Evolutionary conservation across 1,140 invertebrate genomes (phyloP), one percentile per base, ranked within the genome.

Genomic region (Drosophila burlai): DNA sequence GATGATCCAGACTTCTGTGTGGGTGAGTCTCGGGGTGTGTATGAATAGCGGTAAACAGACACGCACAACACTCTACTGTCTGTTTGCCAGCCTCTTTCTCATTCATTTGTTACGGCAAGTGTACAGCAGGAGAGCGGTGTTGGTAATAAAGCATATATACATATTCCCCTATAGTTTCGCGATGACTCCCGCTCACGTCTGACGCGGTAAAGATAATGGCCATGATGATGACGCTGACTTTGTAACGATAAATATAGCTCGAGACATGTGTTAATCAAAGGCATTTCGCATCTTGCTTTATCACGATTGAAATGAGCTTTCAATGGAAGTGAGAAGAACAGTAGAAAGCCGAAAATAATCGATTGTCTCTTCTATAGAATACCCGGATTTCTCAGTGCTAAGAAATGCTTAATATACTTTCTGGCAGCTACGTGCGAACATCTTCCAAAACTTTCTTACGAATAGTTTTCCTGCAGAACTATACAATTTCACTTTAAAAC

Each of bases 51-150:
- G 75, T 69, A 83, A 80, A 73, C 72, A 80, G 72, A 81, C 85
- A 89, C 81, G 77, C 85, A 89, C 80, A 52, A 78, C 68, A 54
- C 66, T 50, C 64, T 40, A 43, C 57, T 80, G 75, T 80, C 59
- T 82, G 83, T 86, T 82, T 82, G 86, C 60, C 86, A 73, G 67
- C 57, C 78, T 66, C 63, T 50, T 75, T 82, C 79, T 76, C 86
- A 73, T 24, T 80, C 84, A 87, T 87, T 87, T 87, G 84, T 78
- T 81, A 68, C 62, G 71, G 73, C 59, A 80, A 87, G 80, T 74
- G 80, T 74, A 77, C 83, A 77, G 62, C 76, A 13, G 49, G 16
- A 36, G 8, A 18, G 11, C 31, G 50, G 74, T 73, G 66, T 61
- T 40, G 67, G 85, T 81, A 90, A 81, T 89, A 87, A 89, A 87